Conservation (phyloP, 2,113 vertebrate species). For the Neolamprologus toae region DNA sequence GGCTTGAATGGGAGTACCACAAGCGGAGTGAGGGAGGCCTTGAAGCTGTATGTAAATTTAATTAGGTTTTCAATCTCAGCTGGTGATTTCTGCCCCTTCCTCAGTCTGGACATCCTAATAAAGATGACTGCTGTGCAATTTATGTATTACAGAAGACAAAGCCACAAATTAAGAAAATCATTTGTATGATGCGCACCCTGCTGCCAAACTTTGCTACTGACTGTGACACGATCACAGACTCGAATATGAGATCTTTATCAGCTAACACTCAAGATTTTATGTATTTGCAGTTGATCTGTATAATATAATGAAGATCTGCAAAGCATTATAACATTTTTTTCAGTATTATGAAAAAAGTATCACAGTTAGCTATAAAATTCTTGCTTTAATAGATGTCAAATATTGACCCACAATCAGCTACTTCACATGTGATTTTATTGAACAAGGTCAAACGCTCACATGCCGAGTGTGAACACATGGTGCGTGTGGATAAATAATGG, state of each 20-base stretch:
- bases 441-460: background rate
- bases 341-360: background rate
- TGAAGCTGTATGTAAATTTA: slow-evolving; percentile 57
- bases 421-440: background rate
- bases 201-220: background rate
- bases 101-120: slow-evolving; percentile 42
- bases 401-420: background rate
- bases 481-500: background rate
- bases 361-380: background rate
- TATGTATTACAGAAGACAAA: slow-evolving; percentile 8
- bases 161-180: slow-evolving; percentile 20
- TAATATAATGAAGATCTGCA: background rate
- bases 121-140: slow-evolving; percentile 29
- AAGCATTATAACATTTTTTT: background rate
- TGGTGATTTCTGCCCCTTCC: slow-evolving; percentile 26
- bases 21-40: slow-evolving; percentile 27
- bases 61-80: slow-evolving; percentile 57
- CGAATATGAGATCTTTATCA: background rate
- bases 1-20: slow-evolving; percentile 38
- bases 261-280: background rate
- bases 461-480: background rate
- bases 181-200: background rate
- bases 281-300: background rate
- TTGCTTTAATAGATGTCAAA: background rate
- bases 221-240: background rate